Conservation (phyloP, 2,888 invertebrate species). For the Scotopteryx bipunctaria region DNA sequence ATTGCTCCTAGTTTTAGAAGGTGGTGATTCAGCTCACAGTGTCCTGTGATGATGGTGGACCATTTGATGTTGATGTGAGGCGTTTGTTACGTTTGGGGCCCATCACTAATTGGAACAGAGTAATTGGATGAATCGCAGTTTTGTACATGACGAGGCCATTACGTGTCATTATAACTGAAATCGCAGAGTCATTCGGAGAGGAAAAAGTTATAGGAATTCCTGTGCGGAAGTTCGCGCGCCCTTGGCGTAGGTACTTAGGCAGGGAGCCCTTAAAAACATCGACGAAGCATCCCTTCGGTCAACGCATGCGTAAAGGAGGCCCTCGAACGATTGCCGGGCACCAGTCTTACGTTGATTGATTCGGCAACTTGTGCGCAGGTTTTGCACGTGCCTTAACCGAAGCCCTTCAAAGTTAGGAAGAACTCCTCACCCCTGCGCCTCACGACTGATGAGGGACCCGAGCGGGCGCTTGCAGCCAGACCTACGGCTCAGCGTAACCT, state of each 20-base stretch:
- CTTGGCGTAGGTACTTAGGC: conserved; percentile 24
- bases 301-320: conserved; percentile 66
- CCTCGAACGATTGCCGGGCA: conserved; percentile 64
- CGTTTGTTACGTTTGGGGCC: too few relatives aligned
- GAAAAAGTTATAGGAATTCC: conserved; percentile 9
- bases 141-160: conserved; percentile 3
- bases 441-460: not conserved
- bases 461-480: conserved; percentile 30
- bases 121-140: not conserved
- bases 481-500: conserved; percentile 42
- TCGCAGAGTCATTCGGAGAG: not conserved
- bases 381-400: conserved; percentile 55
- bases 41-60: too few relatives aligned
- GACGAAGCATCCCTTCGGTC: conserved; percentile 56
- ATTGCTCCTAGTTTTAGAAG: too few relatives aligned
- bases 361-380: conserved; percentile 79
- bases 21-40: too few relatives aligned
- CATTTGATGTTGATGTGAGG: too few relatives aligned
- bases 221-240: conserved; percentile 14
- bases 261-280: conserved; percentile 34
- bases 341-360: conserved; percentile 75
- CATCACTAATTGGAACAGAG: not conserved
- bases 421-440: conserved; percentile 28
- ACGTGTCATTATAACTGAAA: not conserved
- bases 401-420: conserved; percentile 53